Evolutionary conservation across 1,140 invertebrate genomes (phyloP).

Genomic region (Bombus polaris): DNA sequence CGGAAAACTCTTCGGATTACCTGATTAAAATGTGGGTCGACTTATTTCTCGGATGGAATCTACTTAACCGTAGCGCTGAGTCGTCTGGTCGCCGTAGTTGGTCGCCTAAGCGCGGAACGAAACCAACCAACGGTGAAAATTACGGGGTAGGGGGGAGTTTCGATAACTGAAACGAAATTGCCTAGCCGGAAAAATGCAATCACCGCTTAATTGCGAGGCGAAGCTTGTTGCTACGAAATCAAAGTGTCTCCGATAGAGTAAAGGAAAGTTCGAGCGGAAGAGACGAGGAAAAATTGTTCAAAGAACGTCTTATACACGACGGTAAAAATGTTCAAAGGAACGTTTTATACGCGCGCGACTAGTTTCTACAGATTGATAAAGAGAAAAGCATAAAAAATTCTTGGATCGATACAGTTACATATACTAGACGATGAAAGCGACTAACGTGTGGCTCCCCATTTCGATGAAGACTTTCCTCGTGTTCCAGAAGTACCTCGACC

Average conservation of each 20-base stretch:
- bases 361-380: background rate
- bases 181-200: conserved; percentile 13
- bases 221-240: background rate
- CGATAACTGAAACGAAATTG: conserved; percentile 32
- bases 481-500: conserved; percentile 96
- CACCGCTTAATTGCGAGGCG: conserved; percentile 20
- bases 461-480: conserved; percentile 92
- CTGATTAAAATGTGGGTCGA: conserved; percentile 32
- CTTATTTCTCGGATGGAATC: conserved; percentile 18
- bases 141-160: background rate
- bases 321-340: no score
- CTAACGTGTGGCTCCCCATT: conserved; percentile 92
- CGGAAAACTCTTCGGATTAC: background rate
- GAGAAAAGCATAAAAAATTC: background rate
- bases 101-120: background rate
- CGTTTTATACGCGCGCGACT: background rate
- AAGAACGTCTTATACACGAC: no score
- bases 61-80: background rate
- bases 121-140: background rate
- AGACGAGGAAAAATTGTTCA: background rate
- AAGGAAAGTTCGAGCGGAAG: background rate
- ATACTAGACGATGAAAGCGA: conserved; percentile 51
- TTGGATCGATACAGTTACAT: conserved; percentile 22
- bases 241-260: background rate
- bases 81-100: background rate